Conservation (phyloP, 2,888 invertebrate genomes). For the Rhagium mordax region DNA sequence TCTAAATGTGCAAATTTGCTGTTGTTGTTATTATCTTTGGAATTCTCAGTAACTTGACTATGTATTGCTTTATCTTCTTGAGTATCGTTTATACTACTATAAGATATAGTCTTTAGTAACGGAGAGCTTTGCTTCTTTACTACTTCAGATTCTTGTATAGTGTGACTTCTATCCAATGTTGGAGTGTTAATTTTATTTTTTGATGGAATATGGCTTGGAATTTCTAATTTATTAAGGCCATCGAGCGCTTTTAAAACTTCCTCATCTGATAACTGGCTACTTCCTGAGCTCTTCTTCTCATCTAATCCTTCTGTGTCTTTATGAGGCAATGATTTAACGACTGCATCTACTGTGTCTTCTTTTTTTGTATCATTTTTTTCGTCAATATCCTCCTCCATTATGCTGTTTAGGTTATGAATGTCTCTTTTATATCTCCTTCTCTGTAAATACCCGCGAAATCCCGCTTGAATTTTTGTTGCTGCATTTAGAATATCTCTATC, state of each 20-base stretch:
- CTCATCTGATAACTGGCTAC: constrained; percentile 38
- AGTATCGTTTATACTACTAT: background rate
- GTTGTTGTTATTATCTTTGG: constrained; percentile 45
- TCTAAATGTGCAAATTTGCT: constrained; percentile 16
- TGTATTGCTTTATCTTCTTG: background rate
- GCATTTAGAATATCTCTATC: constrained; percentile 66
- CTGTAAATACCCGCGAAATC: constrained; percentile 76
- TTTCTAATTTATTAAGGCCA: constrained; percentile 37
- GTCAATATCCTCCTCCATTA: constrained; percentile 31
- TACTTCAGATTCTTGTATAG: constrained; percentile 47
- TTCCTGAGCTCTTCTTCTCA: background rate
- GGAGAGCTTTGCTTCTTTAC: constrained; percentile 34
- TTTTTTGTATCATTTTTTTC: background rate
- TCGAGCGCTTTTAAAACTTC: constrained; percentile 39
- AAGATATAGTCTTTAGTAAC: constrained; percentile 15
- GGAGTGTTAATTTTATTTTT: constrained; percentile 32
- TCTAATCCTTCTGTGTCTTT: background rate
- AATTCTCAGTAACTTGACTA: background rate
- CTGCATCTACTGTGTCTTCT: background rate
- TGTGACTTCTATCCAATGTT: constrained; percentile 40
- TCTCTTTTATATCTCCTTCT: constrained; percentile 61
- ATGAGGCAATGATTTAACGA: background rate
- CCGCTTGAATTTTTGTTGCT: constrained; percentile 79
- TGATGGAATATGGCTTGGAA: constrained; percentile 27
- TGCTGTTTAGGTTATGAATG: constrained; percentile 24